A percentile compares a stretch with the other conserved stretches of the same genome.
Conservation (phyloP, 1,140 invertebrate genomes). For the Centruroides vittatus region DNA sequence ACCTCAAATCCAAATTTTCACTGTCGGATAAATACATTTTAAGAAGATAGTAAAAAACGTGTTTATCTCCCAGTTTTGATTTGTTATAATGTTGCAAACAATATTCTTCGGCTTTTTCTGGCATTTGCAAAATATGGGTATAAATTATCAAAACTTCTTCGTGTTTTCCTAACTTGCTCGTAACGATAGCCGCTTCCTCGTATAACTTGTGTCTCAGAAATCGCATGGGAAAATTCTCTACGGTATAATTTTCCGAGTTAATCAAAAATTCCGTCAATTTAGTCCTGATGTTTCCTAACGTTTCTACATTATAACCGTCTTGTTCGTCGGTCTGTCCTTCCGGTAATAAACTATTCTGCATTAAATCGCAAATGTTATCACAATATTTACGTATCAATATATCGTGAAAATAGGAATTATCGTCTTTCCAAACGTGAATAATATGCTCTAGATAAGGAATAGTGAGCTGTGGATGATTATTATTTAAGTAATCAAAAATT, state of each 20-base stretch:
- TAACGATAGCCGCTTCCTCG: constrained; percentile 83
- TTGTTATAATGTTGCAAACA: constrained; percentile 44
- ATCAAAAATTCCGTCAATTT: background rate
- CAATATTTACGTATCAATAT: constrained; percentile 71
- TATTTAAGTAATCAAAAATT: constrained; percentile 74
- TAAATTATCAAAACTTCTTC: constrained; percentile 87
- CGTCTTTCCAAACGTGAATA: constrained; percentile 76
- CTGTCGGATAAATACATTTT: constrained; percentile 41
- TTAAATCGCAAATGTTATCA: constrained; percentile 36
- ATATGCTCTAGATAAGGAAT: constrained; percentile 92
- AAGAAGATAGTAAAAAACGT: constrained; percentile 39
- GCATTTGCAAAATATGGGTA: constrained; percentile 62
- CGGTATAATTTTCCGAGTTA: too few species aligned
- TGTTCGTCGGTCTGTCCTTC: background rate
- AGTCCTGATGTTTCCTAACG: background rate
- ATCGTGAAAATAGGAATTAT: constrained; percentile 75
- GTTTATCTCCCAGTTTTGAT: constrained; percentile 34
- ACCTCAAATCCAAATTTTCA: constrained; percentile 21
- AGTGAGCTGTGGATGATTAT: constrained; percentile 60
- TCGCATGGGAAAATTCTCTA: too few species aligned
- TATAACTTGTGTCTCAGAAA: constrained; percentile 34
- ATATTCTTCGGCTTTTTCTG: constrained; percentile 64
- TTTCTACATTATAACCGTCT: background rate
- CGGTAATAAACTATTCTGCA: background rate
- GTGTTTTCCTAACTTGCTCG: constrained; percentile 72